Evolutionary conservation across 2,797 vertebrate species (phyloP), one percentile per base, ranked within the genome.

Genomic region (Allobates femoralis): DNA sequence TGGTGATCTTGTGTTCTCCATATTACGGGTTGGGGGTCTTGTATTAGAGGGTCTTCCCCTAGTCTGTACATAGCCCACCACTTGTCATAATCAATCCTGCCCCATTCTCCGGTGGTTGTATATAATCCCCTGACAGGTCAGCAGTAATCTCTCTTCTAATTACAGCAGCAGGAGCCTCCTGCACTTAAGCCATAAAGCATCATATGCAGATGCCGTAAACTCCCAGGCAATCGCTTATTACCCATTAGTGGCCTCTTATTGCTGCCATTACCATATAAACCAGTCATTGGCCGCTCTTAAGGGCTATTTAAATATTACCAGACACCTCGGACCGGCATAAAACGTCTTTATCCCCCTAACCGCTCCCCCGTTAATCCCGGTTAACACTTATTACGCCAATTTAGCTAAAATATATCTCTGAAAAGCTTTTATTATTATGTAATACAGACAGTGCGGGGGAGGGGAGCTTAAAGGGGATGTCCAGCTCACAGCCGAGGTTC

Each of bases 211-310:
- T 84, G 90, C 89, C 85, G 90, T 3, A 88, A 86, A 88, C 84
- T 88, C 69, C 90, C 89, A 89, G 90, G 91, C 88, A 92, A 90
- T 50, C 74, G 87, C 89, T 90, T 86, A 89, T 92, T 90, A 91
- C 90, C 87, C 83, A 89, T 91, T 90, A 90, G 90, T 89, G 67
- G 0, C 41, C 90, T 91, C 86, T 89, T 91, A 85, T 89, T 87
- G 84, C 85, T 91, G 89, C 90, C 90, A 90, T 90, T 92, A 93
- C 90, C 89, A 86, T 90, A 91, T 90, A 91, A 92, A 90, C 90
- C 82, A 91, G 90, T 90, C 91, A 86, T 80, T 89, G 91, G 90
- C 87, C 91, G 85, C 90, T 91, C 90, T 89, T 90, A 92, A 93
- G 89, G 88, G 89, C 75, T 87, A 89, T 90, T 90, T 78, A 73